These are phyloP conservation scores for Drosophila orena DNA, from an alignment of 1,140 invertebrate genomes.

Conservation along the genomic window DNA sequence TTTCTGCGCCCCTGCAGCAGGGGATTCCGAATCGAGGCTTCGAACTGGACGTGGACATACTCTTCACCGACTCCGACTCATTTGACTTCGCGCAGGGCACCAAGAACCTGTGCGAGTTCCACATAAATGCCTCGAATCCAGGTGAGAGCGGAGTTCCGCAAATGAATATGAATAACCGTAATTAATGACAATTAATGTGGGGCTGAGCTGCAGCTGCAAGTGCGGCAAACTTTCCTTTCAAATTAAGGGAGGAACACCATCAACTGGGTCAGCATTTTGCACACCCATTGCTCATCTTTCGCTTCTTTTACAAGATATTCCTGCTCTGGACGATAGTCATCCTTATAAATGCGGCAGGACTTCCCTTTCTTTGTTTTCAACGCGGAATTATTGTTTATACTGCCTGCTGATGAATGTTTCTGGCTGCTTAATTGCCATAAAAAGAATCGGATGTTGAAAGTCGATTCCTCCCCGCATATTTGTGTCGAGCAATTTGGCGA, in stretches of 20 bases:
- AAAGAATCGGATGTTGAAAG: conserved; percentile 39
- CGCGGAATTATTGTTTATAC: conserved; percentile 70
- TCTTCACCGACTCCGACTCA: conserved; percentile 93
- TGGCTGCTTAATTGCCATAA: conserved; percentile 56
- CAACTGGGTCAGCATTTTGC: conserved; percentile 21
- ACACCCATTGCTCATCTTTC: neutral
- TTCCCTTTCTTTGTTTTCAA: conserved; percentile 23
- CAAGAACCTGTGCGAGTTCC: conserved; percentile 88
- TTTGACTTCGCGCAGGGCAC: conserved; percentile 88
- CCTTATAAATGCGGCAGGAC: conserved; percentile 21
- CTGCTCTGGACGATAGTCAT: neutral
- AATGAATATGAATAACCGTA: conserved; percentile 30
- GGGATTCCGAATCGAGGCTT: conserved; percentile 90
- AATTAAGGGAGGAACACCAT: conserved; percentile 10
- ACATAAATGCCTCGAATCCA: conserved; percentile 88
- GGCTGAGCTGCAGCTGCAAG: conserved; percentile 1
- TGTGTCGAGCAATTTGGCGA: conserved; percentile 10
- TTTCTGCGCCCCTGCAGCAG: conserved; percentile 89
- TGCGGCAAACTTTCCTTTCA: conserved; percentile 14
- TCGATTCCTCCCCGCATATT: conserved; percentile 12
- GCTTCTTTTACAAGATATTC: conserved; percentile 3
- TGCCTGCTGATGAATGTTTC: conserved; percentile 53
- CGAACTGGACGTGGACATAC: conserved; percentile 94
- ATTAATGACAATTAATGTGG: conserved; percentile 28
- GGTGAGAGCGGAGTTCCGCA: conserved; percentile 67